Percentiles rank a stretch among this genome's conserved stretches.
phyloP scores from a whole-genome alignment of 2,888 invertebrate genomes.

The Micoletzkya japonica region DNA sequence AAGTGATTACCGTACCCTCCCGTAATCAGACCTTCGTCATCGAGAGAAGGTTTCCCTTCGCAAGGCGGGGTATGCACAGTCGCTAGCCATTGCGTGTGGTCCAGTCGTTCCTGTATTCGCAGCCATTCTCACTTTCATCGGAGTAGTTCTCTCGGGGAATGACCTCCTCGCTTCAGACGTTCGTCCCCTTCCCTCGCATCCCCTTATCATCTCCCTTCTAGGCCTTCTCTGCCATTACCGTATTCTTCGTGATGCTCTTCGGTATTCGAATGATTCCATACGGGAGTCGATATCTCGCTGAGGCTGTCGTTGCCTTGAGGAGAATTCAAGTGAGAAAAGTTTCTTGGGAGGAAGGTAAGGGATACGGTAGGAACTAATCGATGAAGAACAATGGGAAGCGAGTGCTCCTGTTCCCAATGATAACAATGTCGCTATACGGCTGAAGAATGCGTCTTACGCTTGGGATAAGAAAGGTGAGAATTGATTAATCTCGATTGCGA shows the following conservation, averaged over 20 bases:
- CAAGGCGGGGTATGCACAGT: conserved; percentile 71
- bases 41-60: conserved; percentile 69
- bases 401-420: conserved; percentile 67
- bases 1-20: not conserved
- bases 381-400: conserved; percentile 67
- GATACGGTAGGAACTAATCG: conserved; percentile 66
- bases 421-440: conserved; percentile 67
- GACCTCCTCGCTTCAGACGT: conserved; percentile 73
- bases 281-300: conserved; percentile 63
- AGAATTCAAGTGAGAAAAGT: conserved; percentile 59
- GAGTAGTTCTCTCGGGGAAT: conserved; percentile 67
- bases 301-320: conserved; percentile 64
- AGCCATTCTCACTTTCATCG: conserved; percentile 71
- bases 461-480: conserved; percentile 63
- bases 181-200: too few species aligned
- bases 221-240: conserved; percentile 67
- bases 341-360: not conserved
- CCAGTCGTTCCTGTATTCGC: conserved; percentile 68
- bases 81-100: conserved; percentile 71
- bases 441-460: conserved; percentile 68
- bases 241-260: conserved; percentile 67
- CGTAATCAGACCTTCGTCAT: conserved; percentile 67
- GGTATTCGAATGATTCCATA: conserved; percentile 67
- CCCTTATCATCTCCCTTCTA: conserved; percentile 38
- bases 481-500: not conserved